Percentiles rank a stretch among this genome's conserved stretches.
Evolutionary conservation across 2,888 invertebrate species (phyloP).

Genomic region (Linhomoeus sp.): DNA sequence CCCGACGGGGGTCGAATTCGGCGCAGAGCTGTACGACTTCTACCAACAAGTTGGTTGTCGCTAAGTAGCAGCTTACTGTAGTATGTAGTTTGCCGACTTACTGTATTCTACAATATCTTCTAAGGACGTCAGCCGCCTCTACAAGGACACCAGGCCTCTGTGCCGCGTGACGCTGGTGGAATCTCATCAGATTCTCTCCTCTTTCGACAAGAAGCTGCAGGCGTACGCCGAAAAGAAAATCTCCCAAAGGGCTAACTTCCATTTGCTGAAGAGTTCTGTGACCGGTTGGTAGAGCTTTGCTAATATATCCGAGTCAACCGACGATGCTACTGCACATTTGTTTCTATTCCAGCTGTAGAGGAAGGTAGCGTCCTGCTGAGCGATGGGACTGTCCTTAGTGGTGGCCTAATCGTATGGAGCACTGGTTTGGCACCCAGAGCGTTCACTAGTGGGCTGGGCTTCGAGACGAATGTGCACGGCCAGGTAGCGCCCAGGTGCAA

Average conservation of each 20-base stretch:
- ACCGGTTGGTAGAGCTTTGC: conserved; percentile 21
- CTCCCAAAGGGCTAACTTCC: conserved; percentile 25
- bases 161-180: conserved; percentile 28
- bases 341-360: conserved; percentile 22
- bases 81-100: no score
- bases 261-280: conserved; percentile 25
- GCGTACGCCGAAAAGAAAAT: conserved; percentile 31
- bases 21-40: no score
- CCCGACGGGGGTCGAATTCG: conserved; percentile 29
- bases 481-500: conserved; percentile 25
- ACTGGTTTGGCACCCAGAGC: conserved; percentile 29
- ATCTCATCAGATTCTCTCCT: conserved; percentile 28
- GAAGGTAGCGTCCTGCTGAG: conserved; percentile 22
- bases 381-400: conserved; percentile 26
- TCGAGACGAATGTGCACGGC: conserved; percentile 27
- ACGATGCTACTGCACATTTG: no score
- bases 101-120: no score
- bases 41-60: no score
- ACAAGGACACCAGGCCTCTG: conserved; percentile 18
- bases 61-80: no score
- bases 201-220: conserved; percentile 28
- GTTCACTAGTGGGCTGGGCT: conserved; percentile 20
- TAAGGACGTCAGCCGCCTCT: conserved; percentile 29
- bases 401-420: conserved; percentile 33
- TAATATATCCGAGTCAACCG: no score